Base-by-base conservation (phyloP, 1,140 invertebrate genomes). In the Armadillidium nasatum region DNA sequence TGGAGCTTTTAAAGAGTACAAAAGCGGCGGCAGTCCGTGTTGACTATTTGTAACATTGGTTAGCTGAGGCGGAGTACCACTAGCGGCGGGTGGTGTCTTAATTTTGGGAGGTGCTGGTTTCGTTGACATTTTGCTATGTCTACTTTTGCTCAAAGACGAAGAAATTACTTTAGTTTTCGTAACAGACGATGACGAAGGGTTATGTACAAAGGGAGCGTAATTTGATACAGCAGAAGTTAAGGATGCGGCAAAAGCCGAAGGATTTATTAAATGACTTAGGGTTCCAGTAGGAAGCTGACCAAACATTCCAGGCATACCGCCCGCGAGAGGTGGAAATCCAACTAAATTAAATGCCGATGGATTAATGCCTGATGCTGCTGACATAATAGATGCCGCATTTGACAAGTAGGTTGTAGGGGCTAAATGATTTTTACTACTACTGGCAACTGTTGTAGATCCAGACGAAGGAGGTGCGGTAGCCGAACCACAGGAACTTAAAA, bases 301-400 rank as follows among this genome's bases (percentile, higher is more conserved):
- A 60, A 60, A 60, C 50, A 60, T 60, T 60, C 50, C 50, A 19
- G 50, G 19, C 50, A 60, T 60, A 7, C 50, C 19, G 1, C 2
- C 50, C 2, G 50, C 7, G 50, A 60, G 50, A 60, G 50, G 19
- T 2, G 50, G 50, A 60, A 60, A 60, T 7, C 50, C 50, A 60
- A 60, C 50, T 60, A 60, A 60, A 60, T 60, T 60, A 60, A 60
- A 60, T 60, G 50, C 50, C 7, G 50, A 60, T 7, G 50, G 50
- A 19, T 60, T 60, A 7, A 60, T 60, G 11, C 50, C 50, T 19
- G 50, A 60, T 60, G 50, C 50, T 7, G 50, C 50, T 19, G 50
- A 60, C 50, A 60, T 60, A 19, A 60, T 13, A 60, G 50, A 60
- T 1, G 50, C 50, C 0, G 50, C 50, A 19, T 60, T 60, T 19